Base-by-base conservation (phyloP, 2,797 vertebrate genomes). In the Rousettus madagascariensis region DNA sequence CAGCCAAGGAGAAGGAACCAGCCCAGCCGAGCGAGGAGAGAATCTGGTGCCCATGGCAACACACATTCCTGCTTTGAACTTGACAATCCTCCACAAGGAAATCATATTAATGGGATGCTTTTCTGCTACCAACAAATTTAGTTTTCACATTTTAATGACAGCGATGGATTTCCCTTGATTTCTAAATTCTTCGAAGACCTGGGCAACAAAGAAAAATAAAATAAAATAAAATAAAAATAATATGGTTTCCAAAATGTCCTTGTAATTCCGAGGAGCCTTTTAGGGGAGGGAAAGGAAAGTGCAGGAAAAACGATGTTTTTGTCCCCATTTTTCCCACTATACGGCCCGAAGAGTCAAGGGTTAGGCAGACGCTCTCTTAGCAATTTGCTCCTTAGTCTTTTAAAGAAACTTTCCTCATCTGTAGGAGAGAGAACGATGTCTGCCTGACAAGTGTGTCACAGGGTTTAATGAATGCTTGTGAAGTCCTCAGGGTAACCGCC, bases 1-100 rank as follows among this genome's bases (percentile, higher is more conserved):
- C 78, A 79, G 90, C 94, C 87, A 61, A 96, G 77, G 72, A 82
- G 90, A 96, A 88, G 86, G 92, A 97, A 95, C 93, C 93, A 91
- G 90, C 78, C 88, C 72, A 88, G 93, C 74, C 88, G 72, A 90
- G 94, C 96, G 94, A 96, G 95, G 3, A 80, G 93, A 86, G 93
- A 86, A 93, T 94, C 74, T 78, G 94, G 97, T 97, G 94, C 95
- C 97, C 97, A 97, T 97, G 93, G 97, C 96, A 97, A 97, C 97
- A 82, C 49, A 75, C 87, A 72, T 80, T 68, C 72, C 80, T 86
- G 95, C 96, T 97, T 95, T 96, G 95, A 97, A 96, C 97, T 86
- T 97, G 97, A 96, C 97, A 90, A 87, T 97, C 95, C 22, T 12
- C 82, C 90, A 94, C 85, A 79, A 95, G 90, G 84, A 96, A 97